These are phyloP conservation scores for Chrysodeixis includens DNA, from an alignment of 2,888 invertebrate genomes.

Conservation along the genomic window DNA sequence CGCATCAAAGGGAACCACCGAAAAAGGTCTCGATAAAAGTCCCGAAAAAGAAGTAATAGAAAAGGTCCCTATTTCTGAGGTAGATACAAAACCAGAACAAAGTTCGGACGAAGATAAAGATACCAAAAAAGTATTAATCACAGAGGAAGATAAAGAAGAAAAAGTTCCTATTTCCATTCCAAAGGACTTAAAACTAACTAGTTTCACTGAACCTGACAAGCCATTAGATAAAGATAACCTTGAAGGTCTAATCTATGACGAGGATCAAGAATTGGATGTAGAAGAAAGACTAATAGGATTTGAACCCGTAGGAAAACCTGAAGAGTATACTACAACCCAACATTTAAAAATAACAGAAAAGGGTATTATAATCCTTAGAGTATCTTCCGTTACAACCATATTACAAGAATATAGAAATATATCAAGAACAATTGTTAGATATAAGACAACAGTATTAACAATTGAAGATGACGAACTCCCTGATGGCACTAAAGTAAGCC, in stretches of 20 bases:
- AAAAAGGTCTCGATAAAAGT: slow-evolving; percentile 5
- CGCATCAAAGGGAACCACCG: slow-evolving; percentile 62
- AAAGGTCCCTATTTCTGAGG: neutral
- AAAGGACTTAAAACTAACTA: slow-evolving; percentile 8
- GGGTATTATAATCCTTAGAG: slow-evolving; percentile 30
- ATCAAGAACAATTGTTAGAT: slow-evolving; percentile 36
- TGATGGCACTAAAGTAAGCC: slow-evolving; percentile 40
- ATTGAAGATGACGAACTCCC: slow-evolving; percentile 54
- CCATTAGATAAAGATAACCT: neutral
- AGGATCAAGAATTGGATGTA: slow-evolving; percentile 49
- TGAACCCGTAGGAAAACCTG: slow-evolving; percentile 48
- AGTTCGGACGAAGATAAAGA: slow-evolving; percentile 20
- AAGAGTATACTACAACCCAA: slow-evolving; percentile 32
- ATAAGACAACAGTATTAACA: slow-evolving; percentile 51
- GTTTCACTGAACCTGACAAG: neutral
- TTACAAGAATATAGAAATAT: slow-evolving; percentile 54
- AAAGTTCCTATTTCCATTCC: slow-evolving; percentile 43
- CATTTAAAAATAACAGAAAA: slow-evolving; percentile 31
- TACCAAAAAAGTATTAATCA: slow-evolving; percentile 1
- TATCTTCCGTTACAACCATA: slow-evolving; percentile 37
- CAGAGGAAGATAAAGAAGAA: slow-evolving; percentile 34
- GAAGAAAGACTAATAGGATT: slow-evolving; percentile 56
- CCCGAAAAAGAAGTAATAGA: slow-evolving; percentile 5
- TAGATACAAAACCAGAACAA: neutral
- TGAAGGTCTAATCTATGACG: slow-evolving; percentile 42